These are phyloP conservation scores for Caerostris darwini DNA, from an alignment of 1,140 invertebrate species.

Conservation along the genomic window DNA sequence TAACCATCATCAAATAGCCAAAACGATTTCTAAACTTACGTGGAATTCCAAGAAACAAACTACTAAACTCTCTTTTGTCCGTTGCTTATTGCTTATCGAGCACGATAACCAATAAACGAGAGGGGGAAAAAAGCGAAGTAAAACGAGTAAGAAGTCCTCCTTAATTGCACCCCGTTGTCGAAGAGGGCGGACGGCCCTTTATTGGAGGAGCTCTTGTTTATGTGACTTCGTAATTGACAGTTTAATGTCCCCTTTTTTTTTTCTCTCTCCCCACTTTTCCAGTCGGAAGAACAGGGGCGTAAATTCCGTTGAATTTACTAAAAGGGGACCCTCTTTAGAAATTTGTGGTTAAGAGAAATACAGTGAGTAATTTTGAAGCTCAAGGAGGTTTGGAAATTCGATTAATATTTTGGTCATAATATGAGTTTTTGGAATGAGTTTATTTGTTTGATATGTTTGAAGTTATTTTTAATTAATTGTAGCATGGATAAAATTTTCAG, in stretches of 20 bases:
- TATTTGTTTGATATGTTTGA: too few species aligned
- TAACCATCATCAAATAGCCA: too few species aligned
- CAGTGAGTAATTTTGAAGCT: too few species aligned
- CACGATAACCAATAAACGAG: conserved; percentile 21
- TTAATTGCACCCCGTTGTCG: conserved; percentile 36
- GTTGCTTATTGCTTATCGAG: too few species aligned
- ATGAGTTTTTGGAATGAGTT: too few species aligned
- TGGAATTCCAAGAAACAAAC: background rate
- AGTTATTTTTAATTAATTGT: too few species aligned
- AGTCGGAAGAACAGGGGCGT: conserved; percentile 20
- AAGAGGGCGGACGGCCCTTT: background rate
- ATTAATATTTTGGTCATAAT: too few species aligned
- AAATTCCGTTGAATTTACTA: conserved; percentile 38
- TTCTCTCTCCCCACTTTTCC: too few species aligned
- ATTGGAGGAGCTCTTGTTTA: conserved; percentile 69
- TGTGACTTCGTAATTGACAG: conserved; percentile 65
- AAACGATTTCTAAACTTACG: too few species aligned
- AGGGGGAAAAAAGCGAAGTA: background rate
- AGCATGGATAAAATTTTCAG: too few species aligned
- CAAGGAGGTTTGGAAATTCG: too few species aligned
- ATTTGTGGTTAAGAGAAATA: too few species aligned
- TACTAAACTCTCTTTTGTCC: background rate
- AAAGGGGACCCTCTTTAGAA: background rate
- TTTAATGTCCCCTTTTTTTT: conserved; percentile 64
- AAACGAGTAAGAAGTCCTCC: background rate